Percentiles rank a stretch among this genome's conserved stretches.
These are phyloP conservation scores for Drosophila mimica DNA, from an alignment of 2,888 invertebrate genomes.

Conservation along the genomic window DNA sequence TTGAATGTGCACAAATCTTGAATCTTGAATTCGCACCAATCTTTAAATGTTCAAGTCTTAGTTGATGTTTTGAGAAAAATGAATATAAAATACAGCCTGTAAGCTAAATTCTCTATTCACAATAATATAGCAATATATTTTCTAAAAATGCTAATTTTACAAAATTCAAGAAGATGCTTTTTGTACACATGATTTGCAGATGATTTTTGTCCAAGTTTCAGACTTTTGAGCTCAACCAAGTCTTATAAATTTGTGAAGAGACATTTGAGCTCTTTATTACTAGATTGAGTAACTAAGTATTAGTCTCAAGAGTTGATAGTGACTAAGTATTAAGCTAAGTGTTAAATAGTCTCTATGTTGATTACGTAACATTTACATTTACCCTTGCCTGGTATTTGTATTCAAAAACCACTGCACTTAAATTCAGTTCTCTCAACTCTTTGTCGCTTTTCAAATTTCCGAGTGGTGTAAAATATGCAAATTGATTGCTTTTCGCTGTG, in stretches of 20 bases:
- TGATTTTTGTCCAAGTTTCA: not conserved
- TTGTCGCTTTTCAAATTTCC: slow-evolving; percentile 1
- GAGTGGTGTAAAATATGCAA: slow-evolving; percentile 31
- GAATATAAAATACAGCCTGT: rapidly evolving
- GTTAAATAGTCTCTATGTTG: not conserved
- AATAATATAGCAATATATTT: too few species aligned
- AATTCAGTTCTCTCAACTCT: not conserved
- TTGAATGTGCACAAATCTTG: not conserved
- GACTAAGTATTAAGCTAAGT: not conserved
- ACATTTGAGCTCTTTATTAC: not conserved
- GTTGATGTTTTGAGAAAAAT: not conserved
- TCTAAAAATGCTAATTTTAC: not conserved
- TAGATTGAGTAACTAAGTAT: not conserved
- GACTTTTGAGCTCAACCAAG: not conserved
- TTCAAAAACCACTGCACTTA: not conserved
- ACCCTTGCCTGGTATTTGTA: not conserved
- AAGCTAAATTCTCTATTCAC: not conserved
- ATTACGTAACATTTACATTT: not conserved
- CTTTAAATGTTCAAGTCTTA: not conserved
- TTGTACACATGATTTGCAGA: not conserved
- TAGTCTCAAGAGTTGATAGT: not conserved
- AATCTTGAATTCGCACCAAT: not conserved
- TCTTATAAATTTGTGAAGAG: not conserved
- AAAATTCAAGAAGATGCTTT: not conserved
- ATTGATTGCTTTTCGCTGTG: slow-evolving; percentile 30